A percentile compares a stretch with the other conserved stretches of the same genome.
These are phyloP conservation scores for Eudorcas thomsonii DNA, from an alignment of 2,113 vertebrate species.

Conservation along the genomic window DNA sequence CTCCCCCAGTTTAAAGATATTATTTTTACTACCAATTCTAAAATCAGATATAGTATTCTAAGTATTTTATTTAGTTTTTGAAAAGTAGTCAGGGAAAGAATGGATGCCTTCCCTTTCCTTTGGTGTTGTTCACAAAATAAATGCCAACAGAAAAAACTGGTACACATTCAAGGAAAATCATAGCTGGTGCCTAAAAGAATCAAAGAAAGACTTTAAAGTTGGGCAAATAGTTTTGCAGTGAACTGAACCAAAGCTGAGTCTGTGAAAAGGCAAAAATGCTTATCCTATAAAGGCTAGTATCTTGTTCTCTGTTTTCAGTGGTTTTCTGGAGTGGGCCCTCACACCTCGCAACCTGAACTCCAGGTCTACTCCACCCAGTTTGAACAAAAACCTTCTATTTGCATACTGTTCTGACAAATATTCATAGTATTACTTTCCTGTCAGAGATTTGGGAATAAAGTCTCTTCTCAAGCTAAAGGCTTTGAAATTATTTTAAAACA, in stretches of 20 bases:
- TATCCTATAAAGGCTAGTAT: not conserved
- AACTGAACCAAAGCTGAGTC: not conserved
- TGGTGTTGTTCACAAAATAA: not conserved
- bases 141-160: not conserved
- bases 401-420: not conserved
- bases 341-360: not conserved
- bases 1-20: not conserved
- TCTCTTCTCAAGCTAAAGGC: not conserved
- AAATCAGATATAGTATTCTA: not conserved
- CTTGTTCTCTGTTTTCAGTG: not conserved
- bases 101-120: not conserved
- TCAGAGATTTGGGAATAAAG: not conserved
- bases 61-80: not conserved
- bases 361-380: not conserved
- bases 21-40: not conserved
- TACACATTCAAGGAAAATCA: not conserved
- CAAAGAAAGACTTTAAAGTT: slow-evolving; percentile 22
- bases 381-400: slow-evolving; percentile 4
- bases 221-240: not conserved
- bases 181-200: not conserved
- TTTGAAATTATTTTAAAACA: slow-evolving; percentile 33
- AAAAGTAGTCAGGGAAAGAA: not conserved
- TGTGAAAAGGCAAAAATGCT: not conserved
- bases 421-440: not conserved
- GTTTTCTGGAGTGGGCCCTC: not conserved